A percentile compares a stretch with the other conserved stretches of the same genome.
Conservation (phyloP, 2,113 vertebrate species). For the Lagopus muta region DNA sequence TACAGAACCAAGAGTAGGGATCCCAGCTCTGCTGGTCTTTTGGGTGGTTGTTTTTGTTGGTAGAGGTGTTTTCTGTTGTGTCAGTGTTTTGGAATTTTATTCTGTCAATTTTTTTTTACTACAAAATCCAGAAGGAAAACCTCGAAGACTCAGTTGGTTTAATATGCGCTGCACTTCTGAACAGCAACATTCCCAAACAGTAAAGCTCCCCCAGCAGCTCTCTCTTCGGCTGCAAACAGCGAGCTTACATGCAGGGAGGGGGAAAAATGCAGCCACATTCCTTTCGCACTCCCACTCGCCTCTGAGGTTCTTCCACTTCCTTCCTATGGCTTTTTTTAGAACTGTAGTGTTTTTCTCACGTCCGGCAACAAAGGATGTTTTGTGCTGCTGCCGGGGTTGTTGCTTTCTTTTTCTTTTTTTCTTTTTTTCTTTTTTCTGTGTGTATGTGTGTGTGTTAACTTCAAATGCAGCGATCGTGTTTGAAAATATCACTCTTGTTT, state of each 20-base stretch:
- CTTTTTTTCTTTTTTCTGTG: not conserved
- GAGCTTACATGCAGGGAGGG: slow-evolving; percentile 56
- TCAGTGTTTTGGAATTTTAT: not conserved
- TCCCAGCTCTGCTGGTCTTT: not conserved
- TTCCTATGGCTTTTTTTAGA: slow-evolving; percentile 99
- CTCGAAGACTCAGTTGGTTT: not conserved
- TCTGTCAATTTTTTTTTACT: not conserved
- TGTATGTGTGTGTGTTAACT: not conserved
- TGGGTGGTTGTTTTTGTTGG: not conserved
- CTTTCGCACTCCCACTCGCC: slow-evolving; percentile 88
- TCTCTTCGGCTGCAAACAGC: not conserved
- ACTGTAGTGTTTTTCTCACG: slow-evolving; percentile 93
- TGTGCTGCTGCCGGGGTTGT: slow-evolving; percentile 82
- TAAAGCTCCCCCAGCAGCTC: slow-evolving; percentile 5
- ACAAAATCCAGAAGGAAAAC: not conserved
- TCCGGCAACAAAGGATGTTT: slow-evolving; percentile 96
- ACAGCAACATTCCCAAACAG: not conserved
- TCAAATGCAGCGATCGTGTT: slow-evolving; percentile 63
- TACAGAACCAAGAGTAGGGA: not conserved
- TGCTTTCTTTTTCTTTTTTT: not conserved
- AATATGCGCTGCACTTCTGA: not conserved
- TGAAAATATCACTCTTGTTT: slow-evolving; percentile 63
- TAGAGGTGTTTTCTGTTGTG: not conserved
- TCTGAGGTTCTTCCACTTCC: slow-evolving; percentile 93
- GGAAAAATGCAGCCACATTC: slow-evolving; percentile 83